phyloP scores from a whole-genome alignment of 2,113 vertebrate species.

The Ginglymostoma cirratum region DNA sequence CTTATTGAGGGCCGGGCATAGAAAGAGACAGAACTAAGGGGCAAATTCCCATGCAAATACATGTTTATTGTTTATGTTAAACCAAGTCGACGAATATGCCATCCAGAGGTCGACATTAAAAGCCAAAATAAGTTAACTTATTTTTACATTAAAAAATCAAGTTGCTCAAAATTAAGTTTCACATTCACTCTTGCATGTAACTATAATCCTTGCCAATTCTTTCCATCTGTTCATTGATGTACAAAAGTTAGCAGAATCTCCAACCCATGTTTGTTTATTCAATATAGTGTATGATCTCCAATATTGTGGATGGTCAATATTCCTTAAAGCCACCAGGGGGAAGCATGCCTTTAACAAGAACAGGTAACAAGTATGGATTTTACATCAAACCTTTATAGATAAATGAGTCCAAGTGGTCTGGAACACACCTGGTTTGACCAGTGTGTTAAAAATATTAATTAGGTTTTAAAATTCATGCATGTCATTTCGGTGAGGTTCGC shows the following conservation, averaged over 20 bases:
- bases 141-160: neutral
- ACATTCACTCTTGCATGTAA: neutral
- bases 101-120: neutral
- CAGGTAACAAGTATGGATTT: neutral
- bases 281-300: neutral
- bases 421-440: neutral
- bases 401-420: neutral
- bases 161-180: neutral
- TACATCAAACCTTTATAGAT: neutral
- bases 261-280: neutral
- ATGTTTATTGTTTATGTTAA: neutral
- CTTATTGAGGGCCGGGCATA: neutral
- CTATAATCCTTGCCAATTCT: neutral
- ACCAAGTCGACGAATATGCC: neutral
- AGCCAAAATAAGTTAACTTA: neutral
- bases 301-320: neutral
- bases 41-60: neutral
- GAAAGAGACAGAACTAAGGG: neutral
- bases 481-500: too few relatives aligned
- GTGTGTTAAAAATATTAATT: too few relatives aligned
- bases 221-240: neutral
- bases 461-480: too few relatives aligned
- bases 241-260: neutral
- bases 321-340: conserved; percentile 6
- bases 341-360: neutral